A percentile compares a stretch with the other conserved stretches of the same genome.
These are phyloP conservation scores for Halocynthia roretzi DNA, from an alignment of 23 tunicate genomes.

Conservation along the genomic window DNA sequence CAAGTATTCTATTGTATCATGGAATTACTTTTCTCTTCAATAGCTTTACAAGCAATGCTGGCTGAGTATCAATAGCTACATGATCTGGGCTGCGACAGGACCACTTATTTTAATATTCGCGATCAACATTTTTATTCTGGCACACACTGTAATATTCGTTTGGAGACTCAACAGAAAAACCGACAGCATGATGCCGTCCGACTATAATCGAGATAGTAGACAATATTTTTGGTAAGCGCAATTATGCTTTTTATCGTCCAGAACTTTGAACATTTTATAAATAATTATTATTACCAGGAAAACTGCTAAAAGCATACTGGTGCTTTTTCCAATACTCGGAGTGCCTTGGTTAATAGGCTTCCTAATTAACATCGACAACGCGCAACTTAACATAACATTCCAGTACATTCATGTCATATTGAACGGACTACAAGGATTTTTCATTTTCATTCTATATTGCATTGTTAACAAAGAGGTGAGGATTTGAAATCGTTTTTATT, in stretches of 20 bases:
- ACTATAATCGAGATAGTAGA: conserved; percentile 21
- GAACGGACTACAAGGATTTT: conserved; percentile 79
- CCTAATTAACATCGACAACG: conserved; percentile 27
- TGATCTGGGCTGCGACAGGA: conserved; percentile 79
- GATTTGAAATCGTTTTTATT: not conserved
- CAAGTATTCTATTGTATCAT: not conserved
- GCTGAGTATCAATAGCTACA: conserved; percentile 27
- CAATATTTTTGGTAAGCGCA: conserved; percentile 52
- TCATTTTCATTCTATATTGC: conserved; percentile 70
- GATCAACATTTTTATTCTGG: conserved; percentile 52
- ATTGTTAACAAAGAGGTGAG: conserved; percentile 67
- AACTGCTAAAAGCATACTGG: conserved; percentile 72
- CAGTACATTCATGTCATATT: conserved; percentile 63
- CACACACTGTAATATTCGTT: conserved; percentile 59
- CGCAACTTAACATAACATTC: conserved; percentile 30
- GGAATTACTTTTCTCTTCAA: not conserved
- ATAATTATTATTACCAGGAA: conserved; percentile 31
- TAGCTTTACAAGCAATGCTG: conserved; percentile 35
- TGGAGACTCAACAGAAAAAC: conserved; percentile 56
- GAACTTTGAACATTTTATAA: not conserved
- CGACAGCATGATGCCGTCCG: conserved; percentile 45
- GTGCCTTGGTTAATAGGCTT: conserved; percentile 80
- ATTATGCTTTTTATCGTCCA: not conserved
- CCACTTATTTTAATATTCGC: conserved; percentile 55
- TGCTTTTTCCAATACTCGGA: conserved; percentile 74